Conservation (phyloP, 2,113 vertebrate species). For the Indri indri region DNA sequence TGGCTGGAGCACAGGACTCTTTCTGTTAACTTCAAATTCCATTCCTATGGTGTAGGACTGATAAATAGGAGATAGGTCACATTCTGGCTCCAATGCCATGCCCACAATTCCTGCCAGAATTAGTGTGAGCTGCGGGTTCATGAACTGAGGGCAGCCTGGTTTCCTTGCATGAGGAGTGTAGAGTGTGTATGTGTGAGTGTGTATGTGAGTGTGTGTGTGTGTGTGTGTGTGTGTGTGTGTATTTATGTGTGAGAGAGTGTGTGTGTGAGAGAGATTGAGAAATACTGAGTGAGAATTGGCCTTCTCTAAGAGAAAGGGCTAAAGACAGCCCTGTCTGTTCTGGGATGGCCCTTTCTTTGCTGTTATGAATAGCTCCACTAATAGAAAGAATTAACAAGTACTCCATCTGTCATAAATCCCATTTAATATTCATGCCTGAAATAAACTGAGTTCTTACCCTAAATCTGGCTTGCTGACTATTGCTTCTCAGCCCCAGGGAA, state of each 20-base stretch:
- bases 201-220: neutral
- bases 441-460: slow-evolving; percentile 45
- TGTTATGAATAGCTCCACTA: slow-evolving; percentile 57
- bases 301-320: slow-evolving; percentile 24
- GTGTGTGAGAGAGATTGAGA: neutral
- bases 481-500: slow-evolving; percentile 54
- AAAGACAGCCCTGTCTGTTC: slow-evolving; percentile 2
- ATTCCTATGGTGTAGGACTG: slow-evolving; percentile 53
- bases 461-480: slow-evolving; percentile 12
- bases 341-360: slow-evolving; percentile 36
- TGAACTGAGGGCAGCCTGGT: neutral
- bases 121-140: slow-evolving; percentile 3
- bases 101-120: neutral
- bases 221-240: neutral
- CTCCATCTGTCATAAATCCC: slow-evolving; percentile 50
- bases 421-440: slow-evolving; percentile 62
- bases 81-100: neutral
- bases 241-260: neutral
- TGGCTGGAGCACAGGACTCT: slow-evolving; percentile 52
- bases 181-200: neutral
- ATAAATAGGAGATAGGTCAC: slow-evolving; percentile 32
- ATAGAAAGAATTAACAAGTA: slow-evolving; percentile 65
- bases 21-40: slow-evolving; percentile 71
- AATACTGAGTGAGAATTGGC: neutral
- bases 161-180: neutral